Conservation (phyloP, 2,797 vertebrate genomes). For the Eurystomus glaucurus region DNA sequence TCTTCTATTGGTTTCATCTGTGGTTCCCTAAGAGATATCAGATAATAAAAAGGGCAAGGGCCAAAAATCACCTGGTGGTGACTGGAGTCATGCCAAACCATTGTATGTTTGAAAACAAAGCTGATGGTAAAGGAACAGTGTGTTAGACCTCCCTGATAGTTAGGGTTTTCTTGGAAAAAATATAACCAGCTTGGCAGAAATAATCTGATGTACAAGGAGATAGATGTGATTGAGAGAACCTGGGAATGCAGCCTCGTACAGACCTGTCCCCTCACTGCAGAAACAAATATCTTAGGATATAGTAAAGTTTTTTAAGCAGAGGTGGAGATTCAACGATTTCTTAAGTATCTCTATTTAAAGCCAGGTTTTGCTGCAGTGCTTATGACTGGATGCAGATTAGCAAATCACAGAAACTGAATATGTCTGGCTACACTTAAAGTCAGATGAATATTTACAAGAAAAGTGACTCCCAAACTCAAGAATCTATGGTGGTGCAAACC, state of each 20-base stretch:
- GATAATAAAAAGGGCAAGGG: constrained; percentile 76
- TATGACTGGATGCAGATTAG: not conserved
- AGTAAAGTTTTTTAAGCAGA: not conserved
- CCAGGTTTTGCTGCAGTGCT: not conserved
- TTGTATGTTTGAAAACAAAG: constrained; percentile 72
- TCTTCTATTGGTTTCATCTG: constrained; percentile 70
- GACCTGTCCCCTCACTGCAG: not conserved
- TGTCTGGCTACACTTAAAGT: not conserved
- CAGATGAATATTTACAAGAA: not conserved
- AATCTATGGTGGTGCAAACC: not conserved
- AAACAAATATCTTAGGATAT: not conserved
- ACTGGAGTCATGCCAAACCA: constrained; percentile 78
- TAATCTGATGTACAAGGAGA: constrained; percentile 18
- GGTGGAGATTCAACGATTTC: not conserved
- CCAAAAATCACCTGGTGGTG: constrained; percentile 80
- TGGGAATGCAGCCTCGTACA: not conserved
- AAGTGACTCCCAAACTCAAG: not conserved
- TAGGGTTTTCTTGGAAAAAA: constrained; percentile 63
- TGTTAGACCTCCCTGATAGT: constrained; percentile 68
- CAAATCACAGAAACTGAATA: not conserved
- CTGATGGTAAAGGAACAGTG: constrained; percentile 42
- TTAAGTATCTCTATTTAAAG: not conserved
- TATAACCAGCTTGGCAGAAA: constrained; percentile 17
- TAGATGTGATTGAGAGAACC: not conserved
- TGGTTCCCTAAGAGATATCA: constrained; percentile 65